Evolutionary conservation across 2,113 vertebrate genomes (phyloP).

Genomic region (Platysternon megacephalum): DNA sequence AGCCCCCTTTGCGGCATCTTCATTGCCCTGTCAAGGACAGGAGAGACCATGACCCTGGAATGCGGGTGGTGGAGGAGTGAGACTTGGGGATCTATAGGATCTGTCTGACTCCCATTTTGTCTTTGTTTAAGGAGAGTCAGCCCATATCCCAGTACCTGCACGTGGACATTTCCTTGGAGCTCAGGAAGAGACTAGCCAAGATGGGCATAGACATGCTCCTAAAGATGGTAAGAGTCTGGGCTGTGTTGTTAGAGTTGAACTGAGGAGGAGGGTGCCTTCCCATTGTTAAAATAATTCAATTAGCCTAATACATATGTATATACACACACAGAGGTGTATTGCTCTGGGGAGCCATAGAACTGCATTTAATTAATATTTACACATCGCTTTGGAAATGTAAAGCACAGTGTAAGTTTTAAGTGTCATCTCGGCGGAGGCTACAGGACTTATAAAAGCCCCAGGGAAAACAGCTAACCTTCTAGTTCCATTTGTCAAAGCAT

Average conservation of each 20-base stretch:
- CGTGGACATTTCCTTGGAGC: constrained; percentile 71
- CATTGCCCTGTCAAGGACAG: background rate
- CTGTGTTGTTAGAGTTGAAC: background rate
- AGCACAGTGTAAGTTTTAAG: background rate
- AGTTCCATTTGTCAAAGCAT: background rate
- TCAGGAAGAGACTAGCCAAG: constrained; percentile 88
- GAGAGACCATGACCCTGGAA: background rate
- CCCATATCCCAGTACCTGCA: constrained; percentile 90
- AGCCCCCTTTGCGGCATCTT: background rate
- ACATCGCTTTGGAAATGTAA: background rate
- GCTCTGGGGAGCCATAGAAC: background rate
- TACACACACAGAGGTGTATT: background rate
- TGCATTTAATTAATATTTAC: background rate
- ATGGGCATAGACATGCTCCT: constrained; percentile 93
- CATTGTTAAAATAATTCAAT: background rate
- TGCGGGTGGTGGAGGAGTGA: background rate
- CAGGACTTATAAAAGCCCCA: background rate
- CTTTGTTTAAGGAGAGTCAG: constrained; percentile 87
- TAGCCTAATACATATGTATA: background rate
- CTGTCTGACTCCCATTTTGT: constrained; percentile 7
- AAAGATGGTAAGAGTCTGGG: constrained; percentile 89
- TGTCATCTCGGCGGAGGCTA: background rate
- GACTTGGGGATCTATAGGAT: background rate
- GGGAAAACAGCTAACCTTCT: background rate
- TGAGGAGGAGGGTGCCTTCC: background rate